Base-by-base conservation (phyloP, 2,113 vertebrate species). In the Patagioenas fasciata region DNA sequence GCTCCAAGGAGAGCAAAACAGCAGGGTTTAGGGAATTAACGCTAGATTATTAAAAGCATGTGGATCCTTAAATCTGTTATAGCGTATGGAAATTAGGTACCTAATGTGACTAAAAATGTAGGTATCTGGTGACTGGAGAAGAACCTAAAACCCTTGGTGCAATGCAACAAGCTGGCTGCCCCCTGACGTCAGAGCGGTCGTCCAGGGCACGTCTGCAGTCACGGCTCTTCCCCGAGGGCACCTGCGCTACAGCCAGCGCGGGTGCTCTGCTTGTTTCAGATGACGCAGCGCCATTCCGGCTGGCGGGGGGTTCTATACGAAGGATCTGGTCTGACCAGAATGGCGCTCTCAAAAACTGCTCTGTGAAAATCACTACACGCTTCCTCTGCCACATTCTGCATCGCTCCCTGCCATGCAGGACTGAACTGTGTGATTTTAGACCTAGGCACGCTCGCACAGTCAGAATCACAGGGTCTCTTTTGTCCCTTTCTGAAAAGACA, bases 241-340 rank as follows among this genome's bases (percentile, higher is more conserved):
- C 29, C 36, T 29, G 12, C 32, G 47, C 16, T 51, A 44, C 15
- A 71, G 10, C 66, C 64, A 56, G 44, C 18, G 15, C 29, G 53
- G 48, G 44, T 53, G 28, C 62, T 73, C 50, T 20, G 50, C 56
- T 72, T 34, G 32, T 34, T 78, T 29, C 50, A 66, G 62, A 38
- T 31, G 47, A 26, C 1, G 2, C 28, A 48, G 71, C 0, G 2
- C 19, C 36, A 10, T 51, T 67, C 0, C 2, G 40, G 32, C 47
- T n/a, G 51, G 44, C 9, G 44, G 57, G 47, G 57, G 47, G 42
- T 56, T 60, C 10, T 34, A 50, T 5, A 47, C 71, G 18, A 31
- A 50, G 71, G 20, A 72, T 50, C 31, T 10, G 5, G 53, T 44
- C 54, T 61, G 60, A 34, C 34, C 36, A 80, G 48, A 57, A 72